Percentiles rank a stretch among this genome's conserved stretches.
Evolutionary conservation across 1,140 invertebrate genomes (phyloP).

Genomic region (Drosophila persimilis): DNA sequence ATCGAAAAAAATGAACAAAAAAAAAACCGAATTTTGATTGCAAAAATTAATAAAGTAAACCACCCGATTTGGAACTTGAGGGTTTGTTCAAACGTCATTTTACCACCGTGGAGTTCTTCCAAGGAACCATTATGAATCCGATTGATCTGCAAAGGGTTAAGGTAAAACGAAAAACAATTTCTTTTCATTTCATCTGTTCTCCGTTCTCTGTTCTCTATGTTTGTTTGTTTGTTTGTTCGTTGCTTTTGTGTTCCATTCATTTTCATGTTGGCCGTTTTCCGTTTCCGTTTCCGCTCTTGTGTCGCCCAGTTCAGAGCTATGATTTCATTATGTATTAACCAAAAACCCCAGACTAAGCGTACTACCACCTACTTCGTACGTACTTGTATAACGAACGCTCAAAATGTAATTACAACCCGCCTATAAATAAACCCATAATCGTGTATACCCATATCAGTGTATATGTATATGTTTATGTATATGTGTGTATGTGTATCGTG

Average conservation of each 20-base stretch:
- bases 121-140: slow-evolving; percentile 99
- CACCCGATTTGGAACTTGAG: slow-evolving; percentile 98
- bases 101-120: slow-evolving; percentile 99
- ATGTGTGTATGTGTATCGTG: slow-evolving; percentile 24
- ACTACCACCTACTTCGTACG: slow-evolving; percentile 30
- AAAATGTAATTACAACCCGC: slow-evolving; percentile 37
- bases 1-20: slow-evolving; percentile 23
- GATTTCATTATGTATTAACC: slow-evolving; percentile 46
- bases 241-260: slow-evolving; percentile 49
- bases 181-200: slow-evolving; percentile 77
- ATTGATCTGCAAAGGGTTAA: slow-evolving; percentile 99
- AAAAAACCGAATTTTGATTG: slow-evolving; percentile 29
- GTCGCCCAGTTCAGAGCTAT: slow-evolving; percentile 32
- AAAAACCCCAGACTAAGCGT: slow-evolving; percentile 43
- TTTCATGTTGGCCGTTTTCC: slow-evolving; percentile 30
- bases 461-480: slow-evolving; percentile 20
- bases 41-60: slow-evolving; percentile 87
- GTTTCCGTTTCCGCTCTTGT: slow-evolving; percentile 45
- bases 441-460: slow-evolving; percentile 27
- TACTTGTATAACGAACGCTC: slow-evolving; percentile 54
- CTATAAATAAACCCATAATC: slow-evolving; percentile 30
- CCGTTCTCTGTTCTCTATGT: slow-evolving; percentile 49
- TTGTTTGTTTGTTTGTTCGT: slow-evolving; percentile 66
- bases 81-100: slow-evolving; percentile 99
- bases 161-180: slow-evolving; percentile 87